Percentiles rank a stretch among this genome's conserved stretches.
Evolutionary conservation across 1,140 invertebrate species (phyloP).

Genomic region (Drosophila ercepeae): DNA sequence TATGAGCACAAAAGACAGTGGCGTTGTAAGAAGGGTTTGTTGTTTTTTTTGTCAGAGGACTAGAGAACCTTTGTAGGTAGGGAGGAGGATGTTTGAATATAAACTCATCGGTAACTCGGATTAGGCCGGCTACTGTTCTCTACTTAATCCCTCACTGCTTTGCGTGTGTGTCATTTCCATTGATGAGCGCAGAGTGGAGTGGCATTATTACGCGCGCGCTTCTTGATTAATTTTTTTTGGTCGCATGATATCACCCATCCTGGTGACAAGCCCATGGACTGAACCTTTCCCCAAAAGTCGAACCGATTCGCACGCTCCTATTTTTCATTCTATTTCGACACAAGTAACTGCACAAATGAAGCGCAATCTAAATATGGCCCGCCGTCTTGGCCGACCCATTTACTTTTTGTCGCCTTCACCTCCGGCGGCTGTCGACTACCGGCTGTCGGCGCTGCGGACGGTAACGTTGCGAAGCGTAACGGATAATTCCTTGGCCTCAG

Average conservation of each 20-base stretch:
- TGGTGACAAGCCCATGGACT: conserved; percentile 41
- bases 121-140: conserved; percentile 15
- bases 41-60: background rate
- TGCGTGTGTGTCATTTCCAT: conserved; percentile 33
- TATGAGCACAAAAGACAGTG: conserved; percentile 10
- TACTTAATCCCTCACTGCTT: conserved; percentile 10
- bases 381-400: conserved; percentile 50
- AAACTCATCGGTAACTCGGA: background rate
- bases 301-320: conserved; percentile 54
- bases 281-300: conserved; percentile 27
- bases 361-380: conserved; percentile 68
- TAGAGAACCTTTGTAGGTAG: background rate
- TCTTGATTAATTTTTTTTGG: background rate
- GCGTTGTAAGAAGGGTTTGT: background rate
- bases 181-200: too few species aligned
- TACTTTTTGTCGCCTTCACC: conserved; percentile 53
- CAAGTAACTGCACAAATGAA: conserved; percentile 41
- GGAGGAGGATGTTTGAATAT: background rate
- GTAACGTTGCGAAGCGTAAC: conserved; percentile 42
- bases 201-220: conserved; percentile 11
- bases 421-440: conserved; percentile 9
- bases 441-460: background rate
- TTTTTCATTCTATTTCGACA: conserved; percentile 60
- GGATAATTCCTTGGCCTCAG: conserved; percentile 32
- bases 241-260: conserved; percentile 42